phyloP scores from a whole-genome alignment of 2,888 invertebrate genomes.

The Drosophila borealis region DNA sequence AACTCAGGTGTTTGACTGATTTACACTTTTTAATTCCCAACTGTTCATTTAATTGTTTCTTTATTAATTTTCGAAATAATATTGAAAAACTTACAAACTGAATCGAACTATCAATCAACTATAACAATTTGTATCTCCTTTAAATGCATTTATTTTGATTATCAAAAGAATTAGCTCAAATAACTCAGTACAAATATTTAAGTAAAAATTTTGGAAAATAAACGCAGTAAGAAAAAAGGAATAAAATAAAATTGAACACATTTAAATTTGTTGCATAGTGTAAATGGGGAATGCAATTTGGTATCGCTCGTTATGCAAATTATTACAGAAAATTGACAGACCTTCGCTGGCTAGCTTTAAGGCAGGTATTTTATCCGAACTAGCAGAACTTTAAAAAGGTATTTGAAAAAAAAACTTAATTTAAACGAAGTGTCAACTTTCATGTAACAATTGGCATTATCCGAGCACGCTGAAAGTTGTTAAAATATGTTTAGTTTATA shows the following conservation, averaged over 20 bases:
- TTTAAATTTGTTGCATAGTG: conserved; percentile 35
- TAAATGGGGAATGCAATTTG: conserved; percentile 37
- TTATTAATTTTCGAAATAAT: too few relatives aligned
- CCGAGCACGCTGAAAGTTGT: conserved; percentile 53
- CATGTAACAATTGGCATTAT: conserved; percentile 83
- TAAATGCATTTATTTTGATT: too few relatives aligned
- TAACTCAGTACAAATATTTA: background rate
- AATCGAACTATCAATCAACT: too few relatives aligned
- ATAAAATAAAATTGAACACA: background rate
- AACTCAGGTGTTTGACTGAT: too few relatives aligned
- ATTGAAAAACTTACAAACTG: too few relatives aligned
- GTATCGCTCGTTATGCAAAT: conserved; percentile 59
- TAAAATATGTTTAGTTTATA: conserved; percentile 8
- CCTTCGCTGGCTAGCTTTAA: conserved; percentile 37
- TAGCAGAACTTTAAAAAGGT: conserved; percentile 8
- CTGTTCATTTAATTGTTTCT: too few relatives aligned
- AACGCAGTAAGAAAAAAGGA: too few relatives aligned
- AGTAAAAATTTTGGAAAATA: background rate
- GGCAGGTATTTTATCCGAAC: conserved; percentile 1
- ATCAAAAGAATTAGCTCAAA: background rate
- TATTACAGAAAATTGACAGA: conserved; percentile 74
- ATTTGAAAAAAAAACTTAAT: background rate
- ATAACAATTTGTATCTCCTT: too few relatives aligned
- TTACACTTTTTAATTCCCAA: too few relatives aligned
- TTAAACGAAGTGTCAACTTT: conserved; percentile 70